Conservation (phyloP, 2,113 vertebrate species). For the Caranx ignobilis region DNA sequence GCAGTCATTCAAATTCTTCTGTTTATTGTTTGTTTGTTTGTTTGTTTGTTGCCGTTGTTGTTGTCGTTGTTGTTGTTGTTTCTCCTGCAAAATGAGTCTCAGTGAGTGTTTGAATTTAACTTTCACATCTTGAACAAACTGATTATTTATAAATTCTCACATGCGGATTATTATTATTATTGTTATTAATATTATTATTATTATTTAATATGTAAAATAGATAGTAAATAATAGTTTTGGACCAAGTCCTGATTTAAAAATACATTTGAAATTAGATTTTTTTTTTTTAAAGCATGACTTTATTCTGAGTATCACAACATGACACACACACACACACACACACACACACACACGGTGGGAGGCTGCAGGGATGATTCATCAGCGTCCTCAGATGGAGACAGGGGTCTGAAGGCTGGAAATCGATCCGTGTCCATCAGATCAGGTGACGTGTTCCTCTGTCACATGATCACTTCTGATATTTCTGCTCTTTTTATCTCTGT, state of each 20-base stretch:
- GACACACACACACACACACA: constrained; percentile 30
- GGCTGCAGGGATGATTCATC: constrained; percentile 51
- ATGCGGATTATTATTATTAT: background rate
- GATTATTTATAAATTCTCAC: background rate
- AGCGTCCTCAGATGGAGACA: constrained; percentile 62
- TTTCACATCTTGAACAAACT: background rate
- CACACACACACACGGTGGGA: constrained; percentile 19
- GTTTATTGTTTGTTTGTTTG: constrained; percentile 17
- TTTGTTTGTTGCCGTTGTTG: constrained; percentile 1
- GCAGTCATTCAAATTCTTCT: constrained; percentile 20
- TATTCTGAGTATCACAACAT: background rate
- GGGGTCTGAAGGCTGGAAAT: constrained; percentile 57
- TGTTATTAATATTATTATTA: no score
- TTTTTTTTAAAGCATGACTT: background rate
- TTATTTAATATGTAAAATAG: no score
- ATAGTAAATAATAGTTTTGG: no score
- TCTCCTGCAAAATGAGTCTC: background rate
- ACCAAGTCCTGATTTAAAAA: no score
- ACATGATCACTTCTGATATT: constrained; percentile 61
- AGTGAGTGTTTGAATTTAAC: background rate
- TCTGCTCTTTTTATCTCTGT: constrained; percentile 42
- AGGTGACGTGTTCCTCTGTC: constrained; percentile 58
- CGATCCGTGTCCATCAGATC: constrained; percentile 70
- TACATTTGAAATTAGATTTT: no score
- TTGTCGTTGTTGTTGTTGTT: constrained; percentile 1